Evolutionary conservation across 2,888 invertebrate genomes (phyloP).

Genomic region (Dyspetes luteomarginatus): DNA sequence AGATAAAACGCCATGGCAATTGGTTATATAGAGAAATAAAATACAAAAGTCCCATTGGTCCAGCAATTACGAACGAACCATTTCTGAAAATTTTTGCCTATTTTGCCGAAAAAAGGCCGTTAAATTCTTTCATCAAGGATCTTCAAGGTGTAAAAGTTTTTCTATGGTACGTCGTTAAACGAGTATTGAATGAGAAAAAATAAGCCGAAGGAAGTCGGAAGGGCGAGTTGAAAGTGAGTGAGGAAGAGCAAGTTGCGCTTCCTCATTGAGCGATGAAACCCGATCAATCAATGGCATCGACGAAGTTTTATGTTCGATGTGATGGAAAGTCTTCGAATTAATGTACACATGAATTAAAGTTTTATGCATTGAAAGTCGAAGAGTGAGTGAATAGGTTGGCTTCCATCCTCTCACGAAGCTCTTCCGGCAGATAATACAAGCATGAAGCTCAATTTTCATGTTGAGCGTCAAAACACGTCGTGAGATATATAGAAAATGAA

Average conservation of each 20-base stretch:
- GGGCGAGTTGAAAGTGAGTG: neutral
- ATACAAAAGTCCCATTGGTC: too few relatives aligned
- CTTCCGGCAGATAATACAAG: conserved; percentile 1
- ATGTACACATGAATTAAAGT: neutral
- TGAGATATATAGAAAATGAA: conserved; percentile 1
- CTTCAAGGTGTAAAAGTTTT: conserved; percentile 14
- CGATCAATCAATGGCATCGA: conserved; percentile 44
- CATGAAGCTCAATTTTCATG: neutral
- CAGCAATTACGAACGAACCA: too few relatives aligned
- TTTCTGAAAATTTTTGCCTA: too few relatives aligned
- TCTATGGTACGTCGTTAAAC: neutral
- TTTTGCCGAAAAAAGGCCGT: neutral
- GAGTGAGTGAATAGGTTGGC: neutral
- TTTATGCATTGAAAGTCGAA: neutral
- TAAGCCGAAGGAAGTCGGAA: neutral
- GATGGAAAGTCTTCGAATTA: neutral
- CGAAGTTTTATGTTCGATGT: conserved; percentile 19
- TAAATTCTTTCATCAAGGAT: neutral
- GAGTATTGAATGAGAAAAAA: neutral
- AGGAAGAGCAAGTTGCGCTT: conserved; percentile 10
- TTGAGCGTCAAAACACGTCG: neutral
- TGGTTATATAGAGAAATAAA: neutral
- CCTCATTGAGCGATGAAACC: conserved; percentile 38
- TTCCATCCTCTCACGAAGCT: neutral
- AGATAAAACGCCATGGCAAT: conserved; percentile 36